Conservation (phyloP, 2,797 vertebrate genomes). For the Kryptopterus vitreolus region DNA sequence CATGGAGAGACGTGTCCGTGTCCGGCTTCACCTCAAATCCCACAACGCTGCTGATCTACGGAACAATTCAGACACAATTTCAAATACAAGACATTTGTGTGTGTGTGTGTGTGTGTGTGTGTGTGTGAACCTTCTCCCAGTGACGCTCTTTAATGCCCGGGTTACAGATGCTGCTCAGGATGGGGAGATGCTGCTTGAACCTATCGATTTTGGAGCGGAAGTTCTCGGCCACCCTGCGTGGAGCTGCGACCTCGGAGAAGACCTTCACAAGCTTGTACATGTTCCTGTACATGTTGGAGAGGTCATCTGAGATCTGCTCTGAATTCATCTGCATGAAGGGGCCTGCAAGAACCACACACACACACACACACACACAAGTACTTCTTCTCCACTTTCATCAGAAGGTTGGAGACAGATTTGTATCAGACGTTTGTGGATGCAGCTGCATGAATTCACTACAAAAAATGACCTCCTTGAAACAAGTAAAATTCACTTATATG, state of each 20-base stretch:
- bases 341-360: constrained; percentile 63
- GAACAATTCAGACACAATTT: constrained; percentile 35
- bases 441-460: no score
- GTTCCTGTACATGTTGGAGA: constrained; percentile 84
- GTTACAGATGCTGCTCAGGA: constrained; percentile 84
- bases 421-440: no score
- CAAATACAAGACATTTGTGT: neutral
- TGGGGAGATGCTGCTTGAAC: constrained; percentile 83
- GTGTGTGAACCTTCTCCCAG: constrained; percentile 79
- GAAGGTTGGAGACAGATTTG: no score
- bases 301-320: constrained; percentile 81
- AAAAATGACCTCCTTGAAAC: no score
- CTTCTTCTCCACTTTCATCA: no score
- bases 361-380: constrained; percentile 1
- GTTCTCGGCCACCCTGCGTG: constrained; percentile 76
- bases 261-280: constrained; percentile 82
- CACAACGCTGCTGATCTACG: constrained; percentile 82
- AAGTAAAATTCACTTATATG: no score
- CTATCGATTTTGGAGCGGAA: constrained; percentile 80
- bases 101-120: constrained; percentile 13
- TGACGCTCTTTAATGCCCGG: constrained; percentile 86
- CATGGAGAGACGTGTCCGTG: constrained; percentile 73
- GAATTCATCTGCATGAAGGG: constrained; percentile 77
- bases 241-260: constrained; percentile 73
- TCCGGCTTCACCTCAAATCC: constrained; percentile 79